These are phyloP conservation scores for Linnaemya tessellans DNA, from an alignment of 2,888 invertebrate species.

Conservation along the genomic window DNA sequence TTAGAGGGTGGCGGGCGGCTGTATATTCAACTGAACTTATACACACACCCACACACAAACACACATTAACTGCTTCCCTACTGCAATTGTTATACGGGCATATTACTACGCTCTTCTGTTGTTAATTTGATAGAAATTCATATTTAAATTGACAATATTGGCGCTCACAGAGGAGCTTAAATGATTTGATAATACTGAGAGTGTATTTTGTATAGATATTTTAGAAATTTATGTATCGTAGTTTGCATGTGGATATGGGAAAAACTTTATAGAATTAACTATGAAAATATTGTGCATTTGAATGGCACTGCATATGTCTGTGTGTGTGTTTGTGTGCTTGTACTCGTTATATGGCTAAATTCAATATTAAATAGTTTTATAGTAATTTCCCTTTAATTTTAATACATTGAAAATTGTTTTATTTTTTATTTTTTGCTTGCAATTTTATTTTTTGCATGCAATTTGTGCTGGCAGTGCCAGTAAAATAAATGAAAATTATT, in stretches of 20 bases:
- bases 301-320: neutral
- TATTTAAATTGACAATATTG: constrained; percentile 16
- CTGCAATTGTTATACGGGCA: neutral
- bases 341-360: constrained; percentile 63
- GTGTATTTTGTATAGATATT: constrained; percentile 19
- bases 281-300: neutral
- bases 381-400: constrained; percentile 74
- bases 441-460: too few relatives aligned
- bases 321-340: neutral
- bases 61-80: neutral
- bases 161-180: constrained; percentile 45
- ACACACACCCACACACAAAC: too few relatives aligned
- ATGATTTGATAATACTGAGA: constrained; percentile 6
- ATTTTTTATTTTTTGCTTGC: constrained; percentile 72
- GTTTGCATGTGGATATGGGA: neutral
- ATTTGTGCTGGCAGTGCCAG: constrained; percentile 54
- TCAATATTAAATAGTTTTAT: constrained; percentile 73
- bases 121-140: constrained; percentile 30
- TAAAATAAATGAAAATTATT: constrained; percentile 69
- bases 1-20: too few relatives aligned
- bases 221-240: constrained; percentile 4
- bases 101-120: neutral
- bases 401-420: constrained; percentile 79
- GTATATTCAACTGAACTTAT: too few relatives aligned
- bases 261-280: constrained; percentile 36